Evolutionary conservation across 1,140 invertebrate species (phyloP).

Genomic region (Trypoxylus dichotomus): DNA sequence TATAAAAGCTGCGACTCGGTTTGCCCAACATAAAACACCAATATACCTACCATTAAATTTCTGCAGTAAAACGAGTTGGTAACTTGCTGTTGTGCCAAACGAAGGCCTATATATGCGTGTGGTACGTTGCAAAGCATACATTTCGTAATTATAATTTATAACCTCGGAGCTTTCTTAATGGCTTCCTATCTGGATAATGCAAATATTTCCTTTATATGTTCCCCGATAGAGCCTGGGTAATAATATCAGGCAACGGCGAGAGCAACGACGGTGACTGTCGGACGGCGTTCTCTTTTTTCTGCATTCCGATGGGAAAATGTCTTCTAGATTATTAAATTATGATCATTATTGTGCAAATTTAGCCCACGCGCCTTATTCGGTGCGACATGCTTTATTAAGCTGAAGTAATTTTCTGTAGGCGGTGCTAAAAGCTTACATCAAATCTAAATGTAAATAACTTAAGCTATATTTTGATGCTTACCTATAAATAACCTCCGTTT

Average conservation of each 20-base stretch:
- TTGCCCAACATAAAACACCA: neutral
- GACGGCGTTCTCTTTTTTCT: neutral
- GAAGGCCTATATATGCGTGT: neutral
- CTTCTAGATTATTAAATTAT: neutral
- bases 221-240: neutral
- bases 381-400: neutral
- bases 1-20: neutral
- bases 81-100: neutral
- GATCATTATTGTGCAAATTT: neutral
- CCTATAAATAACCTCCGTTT: no score
- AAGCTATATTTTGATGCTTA: no score
- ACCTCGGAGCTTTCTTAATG: neutral
- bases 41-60: neutral
- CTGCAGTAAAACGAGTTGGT: neutral
- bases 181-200: slow-evolving; percentile 1
- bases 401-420: neutral
- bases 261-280: neutral
- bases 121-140: neutral
- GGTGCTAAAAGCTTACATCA: neutral
- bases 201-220: neutral
- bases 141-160: slow-evolving; percentile 8
- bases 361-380: neutral
- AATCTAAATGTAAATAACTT: no score
- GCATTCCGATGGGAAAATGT: neutral
- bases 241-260: neutral